Base-by-base conservation (phyloP, 92 coral and sea anemone genomes). In the Ricordea florida region DNA sequence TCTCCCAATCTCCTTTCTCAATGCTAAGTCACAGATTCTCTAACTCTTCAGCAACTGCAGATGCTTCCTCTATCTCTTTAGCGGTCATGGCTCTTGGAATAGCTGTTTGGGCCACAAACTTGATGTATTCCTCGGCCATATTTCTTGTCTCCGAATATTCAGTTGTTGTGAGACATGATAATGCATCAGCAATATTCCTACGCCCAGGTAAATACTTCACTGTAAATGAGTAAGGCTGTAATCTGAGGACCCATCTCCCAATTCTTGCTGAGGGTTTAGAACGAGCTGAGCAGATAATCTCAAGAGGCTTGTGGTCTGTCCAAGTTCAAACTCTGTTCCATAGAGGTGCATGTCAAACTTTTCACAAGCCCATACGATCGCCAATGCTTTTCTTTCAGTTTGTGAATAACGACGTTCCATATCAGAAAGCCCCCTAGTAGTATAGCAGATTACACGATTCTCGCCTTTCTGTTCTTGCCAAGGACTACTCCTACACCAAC, bases 31-130 rank as follows among this genome's bases (percentile, higher is more conserved):
- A n/a, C 44, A 71, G 55, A 17, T 57, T 55, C n/a, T 18, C 37
- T 42, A 76, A 32, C 51, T 76, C 74, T 45, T 50, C 10, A 26
- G 6, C 74, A 24, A 48, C 59, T 38, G 57, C 51, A 18, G 83
- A 29, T 49, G 48, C 62, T 48, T 63, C 71, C 43, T 63, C 29
- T 23, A 42, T 41, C 28, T 59, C 41, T 11, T 18, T 16, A 30
- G 43, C 24, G 30, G 67, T 5, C 15, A 33, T 15, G 14, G 46
- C 40, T 13, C n/a, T 59, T 35, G 68, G 68, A 61, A 46, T 61
- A 13, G 68, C 68, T 4, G 68, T 61, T 40, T 13, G 9, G 9
- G 43, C 66, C 3, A 30, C 66, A 58, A 58, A 58, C 6, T 41
- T 23, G 2, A 30, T 38, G 31, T 24, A 57, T 57, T 57, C 64